Percentiles rank a stretch among this genome's conserved stretches.
These are phyloP conservation scores for Drosophila peninsularis DNA, from an alignment of 2,888 invertebrate species.

Conservation along the genomic window DNA sequence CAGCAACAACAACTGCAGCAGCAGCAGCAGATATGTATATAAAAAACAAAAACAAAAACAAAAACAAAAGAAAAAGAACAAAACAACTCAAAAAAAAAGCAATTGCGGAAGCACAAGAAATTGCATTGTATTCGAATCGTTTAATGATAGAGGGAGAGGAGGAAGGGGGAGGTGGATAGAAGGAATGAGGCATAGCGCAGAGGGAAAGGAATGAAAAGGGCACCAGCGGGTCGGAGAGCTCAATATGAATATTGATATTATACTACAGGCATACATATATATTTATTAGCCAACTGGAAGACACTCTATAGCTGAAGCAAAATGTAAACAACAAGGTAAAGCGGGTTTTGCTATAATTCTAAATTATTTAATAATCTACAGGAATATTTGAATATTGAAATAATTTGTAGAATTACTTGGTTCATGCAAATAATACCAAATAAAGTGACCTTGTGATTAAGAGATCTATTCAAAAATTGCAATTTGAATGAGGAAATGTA, in stretches of 20 bases:
- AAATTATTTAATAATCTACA: too few relatives aligned
- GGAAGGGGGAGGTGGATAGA: too few relatives aligned
- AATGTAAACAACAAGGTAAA: too few relatives aligned
- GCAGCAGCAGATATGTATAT: conserved; percentile 5
- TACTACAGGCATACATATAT: neutral
- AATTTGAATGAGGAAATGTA: too few relatives aligned
- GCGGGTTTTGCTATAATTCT: too few relatives aligned
- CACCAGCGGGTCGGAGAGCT: neutral
- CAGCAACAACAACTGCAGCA: conserved; percentile 10
- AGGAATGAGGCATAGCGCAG: too few relatives aligned
- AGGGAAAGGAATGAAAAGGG: neutral
- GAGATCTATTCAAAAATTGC: too few relatives aligned
- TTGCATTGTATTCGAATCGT: neutral
- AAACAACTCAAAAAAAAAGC: neutral
- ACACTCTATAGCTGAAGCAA: neutral
- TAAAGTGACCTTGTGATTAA: too few relatives aligned
- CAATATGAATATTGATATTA: neutral
- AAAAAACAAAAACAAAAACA: neutral
- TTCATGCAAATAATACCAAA: too few relatives aligned
- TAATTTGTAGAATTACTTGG: too few relatives aligned
- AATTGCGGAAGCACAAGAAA: conserved; percentile 8
- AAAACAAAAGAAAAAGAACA: neutral
- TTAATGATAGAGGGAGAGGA: neutral
- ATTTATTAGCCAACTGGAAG: neutral
- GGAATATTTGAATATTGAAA: too few relatives aligned